phyloP scores from a whole-genome alignment of 2,113 vertebrate species.

The Brienomyrus longianalis region DNA sequence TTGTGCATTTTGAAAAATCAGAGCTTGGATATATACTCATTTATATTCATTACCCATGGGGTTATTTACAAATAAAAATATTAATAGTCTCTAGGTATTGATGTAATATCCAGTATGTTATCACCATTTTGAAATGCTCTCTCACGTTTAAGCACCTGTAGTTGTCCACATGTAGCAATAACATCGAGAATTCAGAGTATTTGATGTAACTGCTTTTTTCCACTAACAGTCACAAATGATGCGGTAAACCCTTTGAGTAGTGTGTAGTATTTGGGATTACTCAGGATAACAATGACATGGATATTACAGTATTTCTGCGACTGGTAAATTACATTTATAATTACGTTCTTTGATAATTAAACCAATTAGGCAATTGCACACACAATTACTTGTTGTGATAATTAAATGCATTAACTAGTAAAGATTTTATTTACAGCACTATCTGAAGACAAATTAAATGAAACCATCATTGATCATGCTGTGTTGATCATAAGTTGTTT shows the following conservation, averaged over 20 bases:
- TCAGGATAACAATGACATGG: slow-evolving; percentile 1
- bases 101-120: background rate
- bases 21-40: slow-evolving; percentile 3
- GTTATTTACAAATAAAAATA: background rate
- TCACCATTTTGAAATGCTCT: background rate
- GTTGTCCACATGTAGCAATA: slow-evolving; percentile 15
- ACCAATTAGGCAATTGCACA: background rate
- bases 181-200: background rate
- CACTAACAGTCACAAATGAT: background rate
- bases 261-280: background rate
- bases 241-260: background rate
- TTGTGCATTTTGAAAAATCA: background rate
- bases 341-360: background rate
- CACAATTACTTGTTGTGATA: background rate
- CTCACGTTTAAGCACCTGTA: background rate
- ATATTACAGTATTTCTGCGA: background rate
- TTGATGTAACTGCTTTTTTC: background rate
- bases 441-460: background rate
- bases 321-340: background rate
- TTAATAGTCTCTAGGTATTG: background rate
- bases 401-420: background rate
- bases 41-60: background rate
- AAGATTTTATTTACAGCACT: background rate
- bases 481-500: background rate
- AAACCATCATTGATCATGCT: background rate